Evolutionary conservation across 2,888 invertebrate species (phyloP), one percentile per base, ranked within the genome.

Genomic region (Rhorus exstirpatorius): DNA sequence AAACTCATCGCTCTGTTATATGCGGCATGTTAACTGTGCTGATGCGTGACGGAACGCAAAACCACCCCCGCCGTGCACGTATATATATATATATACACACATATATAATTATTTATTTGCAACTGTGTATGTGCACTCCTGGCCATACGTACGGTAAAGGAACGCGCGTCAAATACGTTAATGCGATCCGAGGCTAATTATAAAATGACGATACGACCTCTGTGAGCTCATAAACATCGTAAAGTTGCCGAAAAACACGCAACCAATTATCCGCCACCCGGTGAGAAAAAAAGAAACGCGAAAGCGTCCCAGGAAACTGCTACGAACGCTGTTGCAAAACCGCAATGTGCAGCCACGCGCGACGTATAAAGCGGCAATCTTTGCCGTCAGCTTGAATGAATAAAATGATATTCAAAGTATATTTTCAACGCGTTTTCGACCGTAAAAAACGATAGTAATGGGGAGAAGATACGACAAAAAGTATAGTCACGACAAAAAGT

Each of bases 231-330:
- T 90, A 89, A 90, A 90, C 86, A 89, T 87, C 86, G 86, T 85
- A 87, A 87, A 86, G 87, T 86, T 85, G 68, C 86, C 87, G 84
- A 88, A 90, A 89, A 89, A 88, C 89, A 89, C 89, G 87, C 87
- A 88, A 89, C 89, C 89, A 90, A 90, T 90, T 90, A 90, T 87
- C 87, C 82, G 84, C 87, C 87, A 84, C 88, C 81, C 55, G 81
- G 67, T 72, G 81, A 61, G 81, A 58, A 68, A 53, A 68, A 72
- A 72, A 7, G 53, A 70, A 60, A n/a, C n/a, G n/a, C 49, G 49
- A 41, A n/a, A 12, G 14, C n/a, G 58, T 60, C 35, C 17, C 17
- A n/a, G 65, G 58, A 51, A 35, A 68, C n/a, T 49, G 67, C 21
- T 67, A 51, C 24, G 17, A 38, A 55, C 55, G 41, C 17, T 70